phyloP scores from a whole-genome alignment of 2,113 vertebrate genomes.

The Ciconia stormi region DNA sequence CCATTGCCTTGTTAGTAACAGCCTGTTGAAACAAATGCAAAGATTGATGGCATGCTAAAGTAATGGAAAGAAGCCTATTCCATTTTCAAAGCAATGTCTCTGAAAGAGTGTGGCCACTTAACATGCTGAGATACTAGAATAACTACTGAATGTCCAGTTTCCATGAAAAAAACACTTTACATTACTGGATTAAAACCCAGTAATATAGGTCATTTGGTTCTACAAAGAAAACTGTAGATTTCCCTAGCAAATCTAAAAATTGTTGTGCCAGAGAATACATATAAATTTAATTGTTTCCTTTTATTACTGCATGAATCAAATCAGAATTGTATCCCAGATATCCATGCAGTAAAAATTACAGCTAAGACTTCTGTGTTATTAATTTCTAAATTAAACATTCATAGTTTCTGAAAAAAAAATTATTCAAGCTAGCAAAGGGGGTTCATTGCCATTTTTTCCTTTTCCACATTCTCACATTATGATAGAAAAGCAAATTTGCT shows the following conservation, averaged over 20 bases:
- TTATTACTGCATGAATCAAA: not conserved
- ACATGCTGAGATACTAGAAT: not conserved
- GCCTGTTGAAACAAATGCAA: not conserved
- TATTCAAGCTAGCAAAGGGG: not conserved
- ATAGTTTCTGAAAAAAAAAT: rapidly evolving
- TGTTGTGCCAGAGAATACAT: not conserved
- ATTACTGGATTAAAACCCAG: not conserved
- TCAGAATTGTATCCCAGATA: not conserved
- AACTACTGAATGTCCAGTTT: not conserved
- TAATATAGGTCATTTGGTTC: not conserved
- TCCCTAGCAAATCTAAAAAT: not conserved
- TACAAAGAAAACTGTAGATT: not conserved
- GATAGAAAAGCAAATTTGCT: not conserved
- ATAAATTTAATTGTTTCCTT: not conserved
- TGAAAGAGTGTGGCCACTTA: not conserved
- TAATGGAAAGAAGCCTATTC: not conserved
- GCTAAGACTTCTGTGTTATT: not conserved
- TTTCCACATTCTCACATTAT: not conserved
- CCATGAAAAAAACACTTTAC: not conserved
- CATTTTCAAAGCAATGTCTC: not conserved
- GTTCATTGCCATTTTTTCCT: not conserved
- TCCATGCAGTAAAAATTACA: not conserved
- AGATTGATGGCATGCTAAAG: not conserved
- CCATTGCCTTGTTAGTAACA: not conserved
- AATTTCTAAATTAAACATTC: not conserved